Evolutionary conservation across 2,797 vertebrate genomes (phyloP), one percentile per base, ranked within the genome.

Genomic region (Eospalax fontanierii): DNA sequence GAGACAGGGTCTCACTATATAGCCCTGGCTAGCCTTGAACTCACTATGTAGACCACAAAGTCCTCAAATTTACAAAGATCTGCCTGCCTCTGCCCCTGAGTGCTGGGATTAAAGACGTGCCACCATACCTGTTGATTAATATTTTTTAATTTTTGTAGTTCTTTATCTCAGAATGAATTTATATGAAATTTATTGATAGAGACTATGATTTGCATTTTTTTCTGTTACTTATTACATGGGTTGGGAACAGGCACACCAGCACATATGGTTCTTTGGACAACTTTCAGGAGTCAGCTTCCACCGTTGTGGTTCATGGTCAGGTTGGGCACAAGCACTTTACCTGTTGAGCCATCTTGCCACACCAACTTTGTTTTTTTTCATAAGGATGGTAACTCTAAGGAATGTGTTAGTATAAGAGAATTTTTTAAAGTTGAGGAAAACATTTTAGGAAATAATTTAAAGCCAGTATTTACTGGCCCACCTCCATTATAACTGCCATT

Each of bases 141-240:
- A 89, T 87, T 92, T n/a, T 95, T 87, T 22, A 86, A 91, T 83
- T 94, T 92, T 73, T 54, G 46, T 54, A 46, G 14, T 90, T 93
- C 21, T 89, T 80, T 83, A 93, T 66, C 43, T 76, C 33, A 35
- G 30, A 50, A 85, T 95, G 70, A 54, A 85, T 73, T 86, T 80
- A 26, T 68, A 18, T 24, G 87, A 63, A 73, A 61, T 85, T 19
- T 65, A n/a, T 68, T 65, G 54, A 85, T 50, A 59, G 89, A 76
- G 43, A 75, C 22, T 82, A 80, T 70, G 26, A 40, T 88, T 90
- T 94, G 19, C 61, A 30, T 40, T 4, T 68, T 26, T 63, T 24
- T 6, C 11, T 46, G 11, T 46, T n/a, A n/a, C n/a, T n/a, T n/a
- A n/a, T n/a, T n/a, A n/a, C n/a, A n/a, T n/a, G n/a, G n/a, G n/a